These are phyloP conservation scores for Phortica variegata DNA, from an alignment of 1,140 invertebrate species.

Conservation along the genomic window DNA sequence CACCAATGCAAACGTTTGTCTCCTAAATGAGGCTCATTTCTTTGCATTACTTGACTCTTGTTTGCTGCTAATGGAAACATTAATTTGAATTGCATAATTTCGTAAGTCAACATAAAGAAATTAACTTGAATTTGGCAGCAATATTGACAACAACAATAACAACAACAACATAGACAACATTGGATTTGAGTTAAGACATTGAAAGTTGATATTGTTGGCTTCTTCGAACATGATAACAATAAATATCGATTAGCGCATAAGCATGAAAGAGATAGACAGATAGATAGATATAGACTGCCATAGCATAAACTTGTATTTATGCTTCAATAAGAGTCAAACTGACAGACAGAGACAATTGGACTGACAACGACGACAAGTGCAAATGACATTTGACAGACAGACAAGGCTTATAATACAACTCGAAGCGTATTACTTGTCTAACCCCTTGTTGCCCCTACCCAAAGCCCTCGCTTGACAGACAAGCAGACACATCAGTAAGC, in stretches of 20 bases:
- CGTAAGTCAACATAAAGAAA: constrained; percentile 42
- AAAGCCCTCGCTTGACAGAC: neutral
- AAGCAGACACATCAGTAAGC: too few relatives aligned
- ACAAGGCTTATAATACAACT: too few relatives aligned
- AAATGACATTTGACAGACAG: neutral
- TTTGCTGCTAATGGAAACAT: constrained; percentile 34
- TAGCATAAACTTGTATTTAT: neutral
- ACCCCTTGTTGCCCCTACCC: too few relatives aligned
- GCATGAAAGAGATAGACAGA: neutral
- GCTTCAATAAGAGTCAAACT: neutral
- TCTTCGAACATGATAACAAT: constrained; percentile 43
- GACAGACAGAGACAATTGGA: too few relatives aligned
- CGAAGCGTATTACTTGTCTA: too few relatives aligned
- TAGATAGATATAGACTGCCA: too few relatives aligned
- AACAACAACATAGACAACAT: too few relatives aligned
- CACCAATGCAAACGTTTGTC: neutral
- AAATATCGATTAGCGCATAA: constrained; percentile 43
- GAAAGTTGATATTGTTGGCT: too few relatives aligned
- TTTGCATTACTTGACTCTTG: neutral
- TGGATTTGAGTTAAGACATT: too few relatives aligned
- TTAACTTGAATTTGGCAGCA: too few relatives aligned
- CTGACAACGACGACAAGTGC: neutral
- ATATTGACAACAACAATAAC: too few relatives aligned
- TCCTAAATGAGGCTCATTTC: neutral
- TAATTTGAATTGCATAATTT: constrained; percentile 55